A percentile compares a stretch with the other conserved stretches of the same genome.
Conservation (phyloP, 2,113 vertebrate species). For the Ctenomys sociabilis region DNA sequence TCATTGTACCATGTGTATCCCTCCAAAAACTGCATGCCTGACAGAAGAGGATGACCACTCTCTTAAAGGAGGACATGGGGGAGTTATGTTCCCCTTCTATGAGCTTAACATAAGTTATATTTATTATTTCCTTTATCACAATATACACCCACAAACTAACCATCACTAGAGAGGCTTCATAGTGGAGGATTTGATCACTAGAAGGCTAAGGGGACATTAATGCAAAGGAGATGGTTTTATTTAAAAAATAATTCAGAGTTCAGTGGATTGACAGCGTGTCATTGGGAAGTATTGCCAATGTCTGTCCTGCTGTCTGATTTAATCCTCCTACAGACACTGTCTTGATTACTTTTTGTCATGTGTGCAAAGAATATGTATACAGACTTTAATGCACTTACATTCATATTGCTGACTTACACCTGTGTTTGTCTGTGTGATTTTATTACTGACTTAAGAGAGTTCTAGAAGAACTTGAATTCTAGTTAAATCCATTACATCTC, state of each 20-base stretch:
- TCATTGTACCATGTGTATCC: background rate
- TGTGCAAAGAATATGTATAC: background rate
- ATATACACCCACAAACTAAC: background rate
- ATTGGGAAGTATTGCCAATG: background rate
- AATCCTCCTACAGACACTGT: background rate
- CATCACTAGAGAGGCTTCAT: background rate
- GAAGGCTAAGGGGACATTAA: background rate
- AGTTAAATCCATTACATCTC: conserved; percentile 52
- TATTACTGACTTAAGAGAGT: background rate
- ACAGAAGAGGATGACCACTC: background rate
- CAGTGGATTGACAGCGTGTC: background rate
- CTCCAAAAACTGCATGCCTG: background rate
- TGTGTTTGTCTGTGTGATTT: background rate
- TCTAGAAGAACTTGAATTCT: background rate
- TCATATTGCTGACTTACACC: background rate
- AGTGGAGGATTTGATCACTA: background rate
- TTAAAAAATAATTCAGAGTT: conserved; percentile 51
- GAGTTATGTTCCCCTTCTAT: background rate
- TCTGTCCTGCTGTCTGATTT: background rate
- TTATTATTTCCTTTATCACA: background rate
- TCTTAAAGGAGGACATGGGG: background rate
- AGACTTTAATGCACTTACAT: background rate
- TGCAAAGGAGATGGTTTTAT: background rate
- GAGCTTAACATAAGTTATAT: background rate
- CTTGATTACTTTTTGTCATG: background rate